Evolutionary conservation across 2,888 invertebrate genomes (phyloP), one percentile per base, ranked within the genome.

Genomic region (Lasioglossum zephyrum): DNA sequence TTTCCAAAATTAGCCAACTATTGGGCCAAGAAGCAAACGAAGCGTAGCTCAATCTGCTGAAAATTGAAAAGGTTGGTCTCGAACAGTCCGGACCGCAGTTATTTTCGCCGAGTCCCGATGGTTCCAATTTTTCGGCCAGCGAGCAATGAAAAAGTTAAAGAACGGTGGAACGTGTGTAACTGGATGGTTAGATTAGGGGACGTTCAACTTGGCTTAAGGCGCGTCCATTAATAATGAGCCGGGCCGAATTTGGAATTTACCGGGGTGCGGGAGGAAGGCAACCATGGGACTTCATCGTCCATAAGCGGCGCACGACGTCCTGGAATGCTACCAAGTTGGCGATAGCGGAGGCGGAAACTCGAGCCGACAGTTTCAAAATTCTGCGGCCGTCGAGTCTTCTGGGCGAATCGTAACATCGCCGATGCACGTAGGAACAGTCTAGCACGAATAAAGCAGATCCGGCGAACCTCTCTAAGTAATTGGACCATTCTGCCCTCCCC

Each of bases 241-340:
- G 47, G 53, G 13, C 72, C 18, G 60, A 39, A 44, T n/a, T 77
- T 66, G 69, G 69, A 69, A 69, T 69, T 39, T 39, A 69, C 66
- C 22, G 39, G 16, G 69, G 22, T 13, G 39, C 9, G 53, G 39
- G 39, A 9, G 36, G 39, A 9, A 41, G 39, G 22, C 11, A 36
- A 69, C 69, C 39, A 11, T 39, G 69, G 22, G 80, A 78, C 81
- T 86, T 86, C 83, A 87, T 84, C 49, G 77, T 79, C 39, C 84
- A 79, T 79, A 79, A 82, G 77, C 79, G 79, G 57, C 77, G 36
- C 22, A 49, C 26, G 69, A 73, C 53, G 44, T 76, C 79, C 81
- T 86, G 79, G 79, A 85, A 82, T 82, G 82, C 74, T 72, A 85
- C 77, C 82, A 80, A 82, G 36, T 83, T 83, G 79, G 80, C 72